Conservation (phyloP, 2,113 vertebrate genomes). For the Tautogolabrus adspersus region DNA sequence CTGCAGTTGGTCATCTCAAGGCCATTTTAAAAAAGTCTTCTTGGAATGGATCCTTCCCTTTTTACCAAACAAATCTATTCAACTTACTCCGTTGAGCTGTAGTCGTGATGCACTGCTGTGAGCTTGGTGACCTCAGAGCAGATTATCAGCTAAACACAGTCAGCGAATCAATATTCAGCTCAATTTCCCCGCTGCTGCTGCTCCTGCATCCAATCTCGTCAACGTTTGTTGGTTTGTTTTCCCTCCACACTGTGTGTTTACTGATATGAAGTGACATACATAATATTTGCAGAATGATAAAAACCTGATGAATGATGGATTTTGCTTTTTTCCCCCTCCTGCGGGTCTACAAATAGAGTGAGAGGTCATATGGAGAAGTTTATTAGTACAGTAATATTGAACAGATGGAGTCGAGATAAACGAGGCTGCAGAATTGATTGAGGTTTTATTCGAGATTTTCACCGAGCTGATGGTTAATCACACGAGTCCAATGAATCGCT, state of each 20-base stretch:
- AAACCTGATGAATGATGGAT: conserved; percentile 19
- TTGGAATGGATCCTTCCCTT: not conserved
- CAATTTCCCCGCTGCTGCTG: conserved; percentile 8
- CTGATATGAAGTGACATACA: conserved; percentile 30
- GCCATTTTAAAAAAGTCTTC: no score
- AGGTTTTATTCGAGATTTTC: not conserved
- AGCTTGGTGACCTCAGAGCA: not conserved
- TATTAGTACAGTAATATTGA: not conserved
- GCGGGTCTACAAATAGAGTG: not conserved
- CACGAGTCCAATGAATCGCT: not conserved
- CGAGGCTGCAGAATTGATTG: conserved; percentile 18
- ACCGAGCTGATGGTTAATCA: not conserved
- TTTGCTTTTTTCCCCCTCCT: not conserved
- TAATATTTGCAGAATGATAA: conserved; percentile 44
- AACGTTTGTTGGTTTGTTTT: conserved; percentile 32
- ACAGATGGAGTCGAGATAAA: conserved; percentile 12
- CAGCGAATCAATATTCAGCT: conserved; percentile 40
- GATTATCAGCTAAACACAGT: conserved; percentile 27
- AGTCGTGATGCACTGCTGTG: not conserved
- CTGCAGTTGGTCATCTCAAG: no score
- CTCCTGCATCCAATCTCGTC: conserved; percentile 35
- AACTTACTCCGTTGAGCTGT: not conserved
- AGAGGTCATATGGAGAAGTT: conserved; percentile 13
- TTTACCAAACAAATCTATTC: not conserved
- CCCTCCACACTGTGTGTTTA: conserved; percentile 18